Evolutionary conservation across 2,888 invertebrate species (phyloP), one percentile per base, ranked within the genome.

Genomic region (Ennomos erosarius): DNA sequence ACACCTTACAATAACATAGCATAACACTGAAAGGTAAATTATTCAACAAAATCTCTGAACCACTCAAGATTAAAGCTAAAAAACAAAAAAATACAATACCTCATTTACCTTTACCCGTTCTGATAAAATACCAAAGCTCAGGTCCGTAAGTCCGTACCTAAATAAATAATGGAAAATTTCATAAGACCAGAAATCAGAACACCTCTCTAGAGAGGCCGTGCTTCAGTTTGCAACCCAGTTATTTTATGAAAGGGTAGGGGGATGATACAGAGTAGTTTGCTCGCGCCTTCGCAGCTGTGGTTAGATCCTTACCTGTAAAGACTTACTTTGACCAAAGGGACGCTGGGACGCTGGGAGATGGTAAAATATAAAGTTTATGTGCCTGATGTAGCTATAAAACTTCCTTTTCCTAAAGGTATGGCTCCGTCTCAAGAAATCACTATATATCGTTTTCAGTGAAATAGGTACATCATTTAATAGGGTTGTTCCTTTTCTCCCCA

Each of bases 141-240:
- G 40, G 3, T 10, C 50, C 11, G 40, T 37, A 36, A 37, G 3
- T 10, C 50, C 11, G 40, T 37, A 42, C 46, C 57, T 57, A 53
- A 53, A 58, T 58, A 53, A 44, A 43, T 58, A 58, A 58, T 53
- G 53, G 43, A 48, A 48, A 58, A 53, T 58, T 58, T 58, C 40
- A 58, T 58, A 58, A 58, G 53, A 53, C 44, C 45, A 43, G 58
- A 58, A 58, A 58, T 58, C 58, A 53, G 58, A 44, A 48, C 58
- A 49, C 34, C 39, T 40, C 58, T 44, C 58, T 9, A 8, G 58
- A 44, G 58, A 53, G 12, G 44, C 16, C 35, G 44, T n/a, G 48
- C 38, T 38, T 48, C 45, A 57, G 51, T 45, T 52, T 43, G 34
- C 58, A 53, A 44, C 53, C 52, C 44, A 49, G 58, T 49, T 58